A percentile compares a stretch with the other conserved stretches of the same genome.
Evolutionary conservation across 2,888 invertebrate genomes (phyloP).

Genomic region (Drosophila mulleri): DNA sequence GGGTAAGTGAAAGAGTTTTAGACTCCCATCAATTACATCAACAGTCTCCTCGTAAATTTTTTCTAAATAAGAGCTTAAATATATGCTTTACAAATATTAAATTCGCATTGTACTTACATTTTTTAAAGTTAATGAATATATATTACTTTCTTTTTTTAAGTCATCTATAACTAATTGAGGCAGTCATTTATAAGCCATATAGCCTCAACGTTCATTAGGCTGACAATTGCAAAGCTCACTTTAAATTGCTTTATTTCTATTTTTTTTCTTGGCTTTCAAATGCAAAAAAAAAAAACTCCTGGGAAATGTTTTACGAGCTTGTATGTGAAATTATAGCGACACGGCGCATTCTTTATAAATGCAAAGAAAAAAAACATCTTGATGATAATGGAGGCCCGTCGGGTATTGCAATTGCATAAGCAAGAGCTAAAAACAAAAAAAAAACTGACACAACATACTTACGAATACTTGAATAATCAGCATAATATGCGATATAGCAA

Average conservation of each 20-base stretch:
- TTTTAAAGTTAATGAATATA: background rate
- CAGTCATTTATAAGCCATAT: constrained; percentile 10
- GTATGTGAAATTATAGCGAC: constrained; percentile 61
- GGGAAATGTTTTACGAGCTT: constrained; percentile 50
- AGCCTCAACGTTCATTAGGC: constrained; percentile 7
- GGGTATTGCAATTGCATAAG: constrained; percentile 61
- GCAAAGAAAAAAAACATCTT: constrained; percentile 36
- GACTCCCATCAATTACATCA: background rate
- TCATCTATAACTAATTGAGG: constrained; percentile 15
- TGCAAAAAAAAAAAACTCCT: constrained; percentile 44
- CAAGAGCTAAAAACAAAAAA: constrained; percentile 31
- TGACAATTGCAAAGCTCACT: constrained; percentile 12
- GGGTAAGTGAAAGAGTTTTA: background rate
- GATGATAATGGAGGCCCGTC: constrained; percentile 53
- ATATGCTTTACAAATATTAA: no score
- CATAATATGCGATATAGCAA: constrained; percentile 67
- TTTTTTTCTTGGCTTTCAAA: constrained; percentile 10
- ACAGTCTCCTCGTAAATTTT: no score
- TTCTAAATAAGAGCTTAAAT: no score
- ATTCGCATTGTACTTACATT: background rate
- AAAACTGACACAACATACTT: constrained; percentile 70
- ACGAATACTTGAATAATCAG: constrained; percentile 74
- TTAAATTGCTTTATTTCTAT: constrained; percentile 24
- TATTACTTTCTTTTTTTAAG: background rate
- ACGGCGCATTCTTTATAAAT: constrained; percentile 55